Evolutionary conservation across 2,888 invertebrate species (phyloP).

Genomic region (Drosophila pseudotakahashii): DNA sequence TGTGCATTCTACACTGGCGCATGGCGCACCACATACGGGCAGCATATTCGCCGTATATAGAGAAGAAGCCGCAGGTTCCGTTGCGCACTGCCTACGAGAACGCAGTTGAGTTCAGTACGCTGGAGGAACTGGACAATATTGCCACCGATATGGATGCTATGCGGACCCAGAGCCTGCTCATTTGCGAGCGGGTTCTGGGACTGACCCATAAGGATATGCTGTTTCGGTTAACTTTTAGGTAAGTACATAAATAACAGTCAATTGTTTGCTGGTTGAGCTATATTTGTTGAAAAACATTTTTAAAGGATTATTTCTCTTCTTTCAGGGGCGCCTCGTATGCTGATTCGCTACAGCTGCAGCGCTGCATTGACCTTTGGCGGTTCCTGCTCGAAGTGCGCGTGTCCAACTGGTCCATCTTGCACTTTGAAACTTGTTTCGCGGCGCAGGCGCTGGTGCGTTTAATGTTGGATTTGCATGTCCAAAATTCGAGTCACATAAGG

Average conservation of each 20-base stretch:
- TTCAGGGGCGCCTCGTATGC: conserved; percentile 90
- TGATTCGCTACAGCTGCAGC: conserved; percentile 90
- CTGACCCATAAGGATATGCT: conserved; percentile 94
- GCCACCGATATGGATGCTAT: conserved; percentile 93
- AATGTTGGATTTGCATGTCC: conserved; percentile 90
- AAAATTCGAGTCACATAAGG: conserved; percentile 83
- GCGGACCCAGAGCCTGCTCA: conserved; percentile 93
- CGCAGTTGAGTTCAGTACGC: conserved; percentile 89
- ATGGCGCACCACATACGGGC: conserved; percentile 89
- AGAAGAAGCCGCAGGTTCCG: conserved; percentile 83
- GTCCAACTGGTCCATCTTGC: conserved; percentile 90
- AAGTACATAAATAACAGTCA: too few relatives aligned
- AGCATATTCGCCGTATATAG: conserved; percentile 80
- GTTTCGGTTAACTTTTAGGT: conserved; percentile 88
- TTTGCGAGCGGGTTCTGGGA: conserved; percentile 94
- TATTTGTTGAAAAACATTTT: too few relatives aligned
- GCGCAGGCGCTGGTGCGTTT: conserved; percentile 94
- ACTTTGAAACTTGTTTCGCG: conserved; percentile 92
- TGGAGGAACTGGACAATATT: conserved; percentile 89
- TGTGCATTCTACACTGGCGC: conserved; percentile 91
- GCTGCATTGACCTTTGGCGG: conserved; percentile 94
- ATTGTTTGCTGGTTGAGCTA: too few relatives aligned
- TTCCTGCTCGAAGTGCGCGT: conserved; percentile 92
- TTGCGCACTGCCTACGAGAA: conserved; percentile 88
- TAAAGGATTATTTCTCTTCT: background rate